These are phyloP conservation scores for Gallirallus australis DNA, from an alignment of 2,797 vertebrate genomes.

Conservation along the genomic window DNA sequence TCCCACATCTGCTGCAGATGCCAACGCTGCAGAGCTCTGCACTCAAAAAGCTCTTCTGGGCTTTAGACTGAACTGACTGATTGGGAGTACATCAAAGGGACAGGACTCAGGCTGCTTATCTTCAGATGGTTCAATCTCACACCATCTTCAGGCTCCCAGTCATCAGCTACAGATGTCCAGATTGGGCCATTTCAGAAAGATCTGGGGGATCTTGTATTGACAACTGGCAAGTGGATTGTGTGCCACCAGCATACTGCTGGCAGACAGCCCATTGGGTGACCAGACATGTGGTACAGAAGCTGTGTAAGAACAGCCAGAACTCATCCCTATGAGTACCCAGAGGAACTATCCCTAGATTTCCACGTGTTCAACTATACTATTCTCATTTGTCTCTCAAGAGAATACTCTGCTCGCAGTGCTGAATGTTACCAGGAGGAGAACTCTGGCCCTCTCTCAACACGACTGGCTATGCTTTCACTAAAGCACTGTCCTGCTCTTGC, in stretches of 20 bases:
- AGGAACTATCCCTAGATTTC: neutral
- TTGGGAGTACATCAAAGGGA: neutral
- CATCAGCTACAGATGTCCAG: neutral
- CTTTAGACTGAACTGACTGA: accelerated
- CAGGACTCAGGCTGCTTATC: neutral
- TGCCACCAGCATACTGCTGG: neutral
- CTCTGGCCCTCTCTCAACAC: neutral
- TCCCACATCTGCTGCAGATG: neutral
- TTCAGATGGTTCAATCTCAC: neutral
- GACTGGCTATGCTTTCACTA: neutral
- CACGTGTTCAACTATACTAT: neutral
- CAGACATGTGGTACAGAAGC: neutral
- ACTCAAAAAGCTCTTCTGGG: neutral
- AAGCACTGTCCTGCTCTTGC: neutral
- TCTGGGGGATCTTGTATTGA: neutral
- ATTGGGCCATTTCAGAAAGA: neutral
- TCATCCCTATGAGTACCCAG: neutral
- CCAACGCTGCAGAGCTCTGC: neutral
- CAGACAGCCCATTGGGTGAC: neutral
- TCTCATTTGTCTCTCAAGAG: neutral
- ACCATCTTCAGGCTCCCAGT: neutral
- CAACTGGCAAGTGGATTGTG: neutral
- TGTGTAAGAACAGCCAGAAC: neutral
- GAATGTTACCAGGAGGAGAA: neutral
- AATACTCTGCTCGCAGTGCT: neutral